These are phyloP conservation scores for Gnatocerus cornutus DNA, from an alignment of 2,888 invertebrate species.

Conservation along the genomic window DNA sequence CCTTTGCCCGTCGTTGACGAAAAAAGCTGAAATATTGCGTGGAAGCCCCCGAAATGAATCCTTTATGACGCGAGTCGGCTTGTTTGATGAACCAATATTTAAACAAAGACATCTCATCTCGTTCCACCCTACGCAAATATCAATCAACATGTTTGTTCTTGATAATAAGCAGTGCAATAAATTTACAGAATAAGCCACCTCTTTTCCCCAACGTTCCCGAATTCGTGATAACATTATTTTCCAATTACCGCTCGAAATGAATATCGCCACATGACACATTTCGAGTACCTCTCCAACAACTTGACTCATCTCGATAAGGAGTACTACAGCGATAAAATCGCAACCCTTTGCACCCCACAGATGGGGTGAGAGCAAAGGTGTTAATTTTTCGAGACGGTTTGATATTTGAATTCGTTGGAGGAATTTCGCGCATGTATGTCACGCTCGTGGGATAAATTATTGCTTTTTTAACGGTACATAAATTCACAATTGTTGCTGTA, in stretches of 20 bases:
- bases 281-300: slow-evolving; percentile 66
- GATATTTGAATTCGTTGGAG: slow-evolving; percentile 40
- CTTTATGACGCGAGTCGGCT: slow-evolving; percentile 47
- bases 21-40: slow-evolving; percentile 36
- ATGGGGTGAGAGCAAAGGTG: slow-evolving; percentile 34
- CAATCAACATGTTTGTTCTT: slow-evolving; percentile 50
- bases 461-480: slow-evolving; percentile 49
- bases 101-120: slow-evolving; percentile 52
- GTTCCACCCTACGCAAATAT: slow-evolving; percentile 50
- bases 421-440: slow-evolving; percentile 26
- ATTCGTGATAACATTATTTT: slow-evolving; percentile 41
- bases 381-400: slow-evolving; percentile 21
- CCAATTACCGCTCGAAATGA: slow-evolving; percentile 51
- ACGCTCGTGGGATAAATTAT: slow-evolving; percentile 44
- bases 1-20: neutral
- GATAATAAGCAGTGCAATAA: slow-evolving; percentile 48
- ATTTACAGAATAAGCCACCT: slow-evolving; percentile 34
- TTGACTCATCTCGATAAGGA: slow-evolving; percentile 68
- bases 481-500: slow-evolving; percentile 42
- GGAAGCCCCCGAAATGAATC: slow-evolving; percentile 42
- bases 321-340: slow-evolving; percentile 52
- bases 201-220: slow-evolving; percentile 3
- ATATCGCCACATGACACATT: slow-evolving; percentile 65
- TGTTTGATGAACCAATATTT: slow-evolving; percentile 52
- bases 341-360: neutral